Base-by-base conservation (phyloP, 2,113 vertebrate genomes). In the Osmerus mordax region DNA sequence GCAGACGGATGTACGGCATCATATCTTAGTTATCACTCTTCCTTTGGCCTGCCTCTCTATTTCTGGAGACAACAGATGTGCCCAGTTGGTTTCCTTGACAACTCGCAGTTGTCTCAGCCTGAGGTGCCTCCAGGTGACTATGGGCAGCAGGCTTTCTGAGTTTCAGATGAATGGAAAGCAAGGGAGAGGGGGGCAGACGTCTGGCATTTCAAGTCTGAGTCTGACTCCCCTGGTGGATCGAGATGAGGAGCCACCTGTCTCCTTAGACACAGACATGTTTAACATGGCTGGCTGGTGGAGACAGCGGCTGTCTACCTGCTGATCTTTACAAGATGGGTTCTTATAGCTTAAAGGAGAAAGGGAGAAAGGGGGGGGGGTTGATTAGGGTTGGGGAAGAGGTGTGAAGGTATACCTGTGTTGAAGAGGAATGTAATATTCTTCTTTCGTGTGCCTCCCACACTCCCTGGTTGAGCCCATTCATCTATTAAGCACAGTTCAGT, bases 61-160 rank as follows among this genome's bases (percentile, higher is more conserved):
- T 25, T 56, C 53, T 51, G 28, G 16, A 75, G 78, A 78, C 74
- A 83, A 74, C 76, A 79, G 73, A 80, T 80, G 76, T 71, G 28
- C 71, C 74, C 74, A 80, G 72, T 69, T 76, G 73, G 84, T 87
- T 80, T 85, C 76, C 78, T 51, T 83, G 82, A 81, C 76, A 81
- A 80, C 67, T n/a, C 67, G 69, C 78, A 74, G 73, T 78, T 12
- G 14, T 60, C 69, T 73, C 32, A 65, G 76, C 72, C 74, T 73
- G 61, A 81, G 65, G 86, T 56, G 70, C 84, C 81, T 84, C 78
- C 65, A 47, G 67, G 81, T 74, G 80, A 78, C 76, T 74, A 41
- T 13, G 65, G 80, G 73, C 74, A 69, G 51, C n/a, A 16, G 15
- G 13, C n/a, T 58, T 19, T 75, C 13, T 36, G 16, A 28, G 15